Conservation (phyloP, 1,140 invertebrate species). For the Hylyphantes graminicola region DNA sequence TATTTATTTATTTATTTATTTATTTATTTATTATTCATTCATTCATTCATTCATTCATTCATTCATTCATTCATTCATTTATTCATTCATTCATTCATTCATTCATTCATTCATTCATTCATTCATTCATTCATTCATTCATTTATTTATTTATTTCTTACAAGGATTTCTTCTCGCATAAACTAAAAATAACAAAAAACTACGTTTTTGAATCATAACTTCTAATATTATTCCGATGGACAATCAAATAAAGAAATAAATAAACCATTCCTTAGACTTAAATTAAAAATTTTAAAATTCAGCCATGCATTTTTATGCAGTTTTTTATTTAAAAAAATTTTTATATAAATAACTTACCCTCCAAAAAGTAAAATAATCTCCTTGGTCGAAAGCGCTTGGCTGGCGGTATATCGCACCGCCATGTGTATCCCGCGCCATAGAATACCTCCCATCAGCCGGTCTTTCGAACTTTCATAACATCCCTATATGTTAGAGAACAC, state of each 20-base stretch:
- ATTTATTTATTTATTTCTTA: neutral
- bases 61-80: too few relatives aligned
- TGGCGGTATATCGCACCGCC: conserved; percentile 13
- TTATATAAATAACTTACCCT: conserved; percentile 23
- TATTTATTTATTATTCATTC: neutral
- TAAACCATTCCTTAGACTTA: neutral
- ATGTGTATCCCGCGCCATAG: conserved; percentile 49
- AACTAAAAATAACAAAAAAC: too few relatives aligned
- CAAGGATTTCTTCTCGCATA: too few relatives aligned
- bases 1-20: conserved; percentile 1
- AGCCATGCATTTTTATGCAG: too few relatives aligned
- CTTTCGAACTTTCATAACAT: neutral
- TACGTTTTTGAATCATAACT: too few relatives aligned
- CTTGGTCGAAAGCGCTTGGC: neutral
- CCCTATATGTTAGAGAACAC: conserved; percentile 10
- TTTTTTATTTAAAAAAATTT: neutral
- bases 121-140: neutral
- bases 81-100: too few relatives aligned
- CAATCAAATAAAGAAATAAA: neutral
- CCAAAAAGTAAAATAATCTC: neutral
- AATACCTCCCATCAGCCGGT: conserved; percentile 27
- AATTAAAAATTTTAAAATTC: neutral
- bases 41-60: too few relatives aligned
- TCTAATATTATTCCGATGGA: neutral
- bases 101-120: neutral